Evolutionary conservation across 2,888 invertebrate genomes (phyloP).

Genomic region (Malthinus seriepunctatus): DNA sequence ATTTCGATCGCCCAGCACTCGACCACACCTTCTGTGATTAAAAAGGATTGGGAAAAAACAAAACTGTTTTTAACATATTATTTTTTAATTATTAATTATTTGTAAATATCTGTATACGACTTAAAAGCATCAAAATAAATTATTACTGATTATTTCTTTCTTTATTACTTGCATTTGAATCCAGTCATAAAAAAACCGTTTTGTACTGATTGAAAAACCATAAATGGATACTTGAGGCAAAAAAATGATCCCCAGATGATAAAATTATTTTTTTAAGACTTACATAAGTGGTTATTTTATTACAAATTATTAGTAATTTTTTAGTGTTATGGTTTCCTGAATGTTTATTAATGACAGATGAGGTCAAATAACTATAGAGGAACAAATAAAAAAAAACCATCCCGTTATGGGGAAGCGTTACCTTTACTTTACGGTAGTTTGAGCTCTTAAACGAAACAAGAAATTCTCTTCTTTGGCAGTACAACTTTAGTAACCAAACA

Average conservation of each 20-base stretch:
- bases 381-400: conserved; percentile 17
- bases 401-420: conserved; percentile 30
- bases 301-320: not conserved
- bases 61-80: not conserved
- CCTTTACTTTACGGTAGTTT: conserved; percentile 28
- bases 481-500: conserved; percentile 18
- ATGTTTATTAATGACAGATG: conserved; percentile 4
- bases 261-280: too few relatives aligned
- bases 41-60: not conserved
- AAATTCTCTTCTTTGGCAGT: conserved; percentile 18
- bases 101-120: not conserved
- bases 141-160: too few relatives aligned
- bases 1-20: conserved; percentile 31
- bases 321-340: not conserved
- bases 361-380: conserved; percentile 17
- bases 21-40: too few relatives aligned
- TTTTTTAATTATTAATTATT: conserved; percentile 8
- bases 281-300: too few relatives aligned
- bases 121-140: too few relatives aligned
- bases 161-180: too few relatives aligned
- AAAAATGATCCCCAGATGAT: too few relatives aligned
- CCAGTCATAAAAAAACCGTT: too few relatives aligned
- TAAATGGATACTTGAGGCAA: too few relatives aligned
- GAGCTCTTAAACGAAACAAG: conserved; percentile 20
- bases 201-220: too few relatives aligned